Evolutionary conservation across 2,888 invertebrate species (phyloP), one percentile per base, ranked within the genome.

Genomic region (Priocnemis perturbator): DNA sequence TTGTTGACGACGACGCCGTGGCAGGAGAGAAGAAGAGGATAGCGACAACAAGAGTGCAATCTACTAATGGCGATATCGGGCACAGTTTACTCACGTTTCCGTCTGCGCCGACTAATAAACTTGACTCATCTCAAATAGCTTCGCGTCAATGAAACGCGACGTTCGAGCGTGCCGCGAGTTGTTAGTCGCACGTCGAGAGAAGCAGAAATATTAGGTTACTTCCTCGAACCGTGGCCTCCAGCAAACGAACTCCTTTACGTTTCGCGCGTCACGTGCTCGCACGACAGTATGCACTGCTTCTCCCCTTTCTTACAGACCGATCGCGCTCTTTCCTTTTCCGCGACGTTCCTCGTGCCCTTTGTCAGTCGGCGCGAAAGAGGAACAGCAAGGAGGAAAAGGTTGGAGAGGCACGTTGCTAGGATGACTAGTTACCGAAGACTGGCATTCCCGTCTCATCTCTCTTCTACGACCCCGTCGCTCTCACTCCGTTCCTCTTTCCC

Each of bases 341-440:
- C 71, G 67, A 61, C 56, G 37, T 55, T 14, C 4, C 23, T 20
- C 53, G 30, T 52, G 60, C 56, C 60, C 64, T 74, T 77, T 77
- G 77, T 65, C 69, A 37, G 60, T 62, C 60, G 64, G n/a, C 74
- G 64, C 71, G 67, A 69, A 60, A 60, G 19, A 50, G 50, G 19
- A 19, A 50, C n/a, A 19, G 50, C 15, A 14, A 56, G 26, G 56
- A 56, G 19, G 47, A 15, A 37, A 37, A 30, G 30, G n/a, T 21
- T 15, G 17, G 30, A 57, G 30, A 17, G n/a, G 72, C 81, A 78
- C 81, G 79, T 73, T 80, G 80, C 80, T 82, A 71, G 80, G 77
- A 76, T 82, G 83, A 85, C 78, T 81, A 82, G 82, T 82, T 70
- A 77, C 73, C 78, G 80, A 81, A 77, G 82, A 87, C 85, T 87